phyloP scores from a whole-genome alignment of 2,888 invertebrate species.

The Erebia ligea region DNA sequence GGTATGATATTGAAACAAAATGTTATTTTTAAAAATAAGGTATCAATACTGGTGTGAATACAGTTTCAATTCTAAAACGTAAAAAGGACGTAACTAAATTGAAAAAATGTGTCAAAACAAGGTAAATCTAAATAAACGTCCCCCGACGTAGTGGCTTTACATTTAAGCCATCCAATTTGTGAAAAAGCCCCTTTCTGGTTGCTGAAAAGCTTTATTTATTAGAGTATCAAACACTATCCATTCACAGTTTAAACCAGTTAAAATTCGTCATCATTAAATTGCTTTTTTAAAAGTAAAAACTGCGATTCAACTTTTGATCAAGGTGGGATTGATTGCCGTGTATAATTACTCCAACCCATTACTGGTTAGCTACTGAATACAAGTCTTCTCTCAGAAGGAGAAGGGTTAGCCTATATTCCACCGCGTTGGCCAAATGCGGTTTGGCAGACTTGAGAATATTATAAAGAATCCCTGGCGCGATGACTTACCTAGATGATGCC shows the following conservation, averaged over 20 bases:
- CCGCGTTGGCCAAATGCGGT: too few species aligned
- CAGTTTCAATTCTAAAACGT: constrained; percentile 3
- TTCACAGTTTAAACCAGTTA: constrained; percentile 11
- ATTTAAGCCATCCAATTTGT: constrained; percentile 21
- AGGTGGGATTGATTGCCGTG: background rate
- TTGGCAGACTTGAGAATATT: too few species aligned
- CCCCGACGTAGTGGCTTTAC: constrained; percentile 3
- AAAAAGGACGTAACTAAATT: background rate
- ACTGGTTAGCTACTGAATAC: too few species aligned
- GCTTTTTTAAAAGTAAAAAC: background rate
- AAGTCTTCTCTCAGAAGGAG: too few species aligned
- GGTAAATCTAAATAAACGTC: constrained; percentile 16
- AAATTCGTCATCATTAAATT: constrained; percentile 4
- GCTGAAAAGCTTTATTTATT: constrained; percentile 23
- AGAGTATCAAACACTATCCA: constrained; percentile 15
- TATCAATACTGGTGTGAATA: background rate
- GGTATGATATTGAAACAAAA: too few species aligned
- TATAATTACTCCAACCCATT: background rate
- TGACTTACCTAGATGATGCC: too few species aligned
- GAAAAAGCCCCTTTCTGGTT: constrained; percentile 11
- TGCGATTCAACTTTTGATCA: constrained; percentile 8
- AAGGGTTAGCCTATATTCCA: too few species aligned
- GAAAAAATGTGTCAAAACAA: constrained; percentile 16
- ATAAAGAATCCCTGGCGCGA: too few species aligned
- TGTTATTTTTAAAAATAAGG: background rate